phyloP scores from a whole-genome alignment of 1,140 invertebrate genomes.

The Subanguina moxae region DNA sequence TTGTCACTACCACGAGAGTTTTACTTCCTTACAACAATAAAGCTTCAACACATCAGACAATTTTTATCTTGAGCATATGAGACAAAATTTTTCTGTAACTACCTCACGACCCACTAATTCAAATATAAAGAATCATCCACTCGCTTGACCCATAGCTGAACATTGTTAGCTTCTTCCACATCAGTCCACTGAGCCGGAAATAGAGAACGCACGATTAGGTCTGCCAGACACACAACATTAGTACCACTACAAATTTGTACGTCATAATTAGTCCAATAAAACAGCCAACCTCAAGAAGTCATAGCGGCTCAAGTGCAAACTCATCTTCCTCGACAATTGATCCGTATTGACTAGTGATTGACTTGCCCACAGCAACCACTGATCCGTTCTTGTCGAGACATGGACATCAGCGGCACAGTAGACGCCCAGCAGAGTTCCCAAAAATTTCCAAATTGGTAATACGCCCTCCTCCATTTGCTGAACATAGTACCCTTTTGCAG shows the following conservation, averaged over 20 bases:
- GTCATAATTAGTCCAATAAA: not conserved
- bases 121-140: conserved; percentile 4
- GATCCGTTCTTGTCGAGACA: not conserved
- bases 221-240: conserved; percentile 23
- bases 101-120: not conserved
- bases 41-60: too few species aligned
- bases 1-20: too few species aligned
- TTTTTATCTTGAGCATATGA: not conserved
- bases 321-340: not conserved
- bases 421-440: not conserved
- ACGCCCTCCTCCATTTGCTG: not conserved
- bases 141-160: conserved; percentile 25
- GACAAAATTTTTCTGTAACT: not conserved
- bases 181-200: conserved; percentile 15
- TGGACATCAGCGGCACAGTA: not conserved
- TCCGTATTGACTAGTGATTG: not conserved
- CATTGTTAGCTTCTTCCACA: conserved; percentile 21
- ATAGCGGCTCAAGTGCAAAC: not conserved
- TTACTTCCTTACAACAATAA: too few species aligned
- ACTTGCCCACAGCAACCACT: not conserved
- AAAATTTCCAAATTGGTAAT: not conserved
- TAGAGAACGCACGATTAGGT: conserved; percentile 20
- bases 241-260: too few species aligned
- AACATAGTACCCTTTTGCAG: not conserved
- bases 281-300: conserved; percentile 2